These are phyloP conservation scores for Dicentrarchus labrax DNA, from an alignment of 2,113 vertebrate species.

Conservation along the genomic window DNA sequence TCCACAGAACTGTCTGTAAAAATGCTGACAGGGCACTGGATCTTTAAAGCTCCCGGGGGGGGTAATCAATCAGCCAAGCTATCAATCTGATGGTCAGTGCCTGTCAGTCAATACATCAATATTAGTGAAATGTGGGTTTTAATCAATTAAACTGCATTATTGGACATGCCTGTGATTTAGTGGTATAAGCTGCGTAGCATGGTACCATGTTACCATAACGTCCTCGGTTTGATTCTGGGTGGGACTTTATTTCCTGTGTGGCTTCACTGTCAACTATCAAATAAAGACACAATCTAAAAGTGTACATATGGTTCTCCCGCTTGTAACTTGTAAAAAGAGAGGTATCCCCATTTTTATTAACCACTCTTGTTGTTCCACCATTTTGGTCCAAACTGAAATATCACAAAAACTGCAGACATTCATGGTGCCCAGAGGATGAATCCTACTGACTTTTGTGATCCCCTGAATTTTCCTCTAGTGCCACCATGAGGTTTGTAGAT, in stretches of 20 bases:
- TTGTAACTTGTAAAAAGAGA: neutral
- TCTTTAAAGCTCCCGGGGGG: conserved; percentile 14
- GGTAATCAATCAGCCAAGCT: conserved; percentile 48
- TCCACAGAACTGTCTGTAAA: conserved; percentile 33
- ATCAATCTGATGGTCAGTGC: conserved; percentile 29
- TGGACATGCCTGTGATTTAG: neutral
- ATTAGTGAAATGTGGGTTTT: conserved; percentile 17
- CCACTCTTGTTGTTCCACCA: neutral
- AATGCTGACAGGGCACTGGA: conserved; percentile 39
- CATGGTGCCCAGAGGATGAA: neutral
- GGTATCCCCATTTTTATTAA: too few relatives aligned
- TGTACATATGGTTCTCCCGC: neutral
- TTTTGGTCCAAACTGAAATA: neutral
- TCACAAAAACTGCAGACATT: neutral
- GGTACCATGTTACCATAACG: neutral
- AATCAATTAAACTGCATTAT: conserved; percentile 17
- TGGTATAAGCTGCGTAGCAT: neutral
- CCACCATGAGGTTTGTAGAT: neutral
- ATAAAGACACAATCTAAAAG: neutral
- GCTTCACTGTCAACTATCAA: neutral
- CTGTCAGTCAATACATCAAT: conserved; percentile 46
- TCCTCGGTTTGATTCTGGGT: neutral
- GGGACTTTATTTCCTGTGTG: neutral
- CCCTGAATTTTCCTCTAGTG: neutral
- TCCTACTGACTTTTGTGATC: neutral